Base-by-base conservation (phyloP, 1,140 invertebrate species). In the Orius insidiosus region DNA sequence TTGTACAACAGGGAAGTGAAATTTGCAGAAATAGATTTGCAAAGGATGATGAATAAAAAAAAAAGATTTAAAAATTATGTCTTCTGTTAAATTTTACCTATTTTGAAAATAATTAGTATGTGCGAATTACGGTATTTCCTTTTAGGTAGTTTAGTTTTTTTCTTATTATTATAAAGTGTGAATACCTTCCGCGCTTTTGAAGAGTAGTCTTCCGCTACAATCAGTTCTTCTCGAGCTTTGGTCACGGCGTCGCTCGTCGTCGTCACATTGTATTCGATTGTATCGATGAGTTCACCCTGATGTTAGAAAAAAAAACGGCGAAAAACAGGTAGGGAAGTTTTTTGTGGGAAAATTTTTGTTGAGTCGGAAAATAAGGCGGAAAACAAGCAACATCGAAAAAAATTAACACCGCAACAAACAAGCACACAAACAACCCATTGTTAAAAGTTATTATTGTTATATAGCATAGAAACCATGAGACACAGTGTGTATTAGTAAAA, bases 241-340 rank as follows among this genome's bases (percentile, higher is more conserved):
- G 77, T 75, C 53, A 92, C 79, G 67, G 83, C 84, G 63, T 89
- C 80, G 53, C 60, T 62, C 49, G 84, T 77, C 61, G 80, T 72
- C 54, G 77, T 74, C 41, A 93, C 86, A 66, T 90, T 84, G 68
- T 84, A 83, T 68, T 93, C 87, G 64, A 93, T 87, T 58, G 82
- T 68, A 68, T 92, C 85, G 57, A 92, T 76, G 73, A 90, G 78
- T 68, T 92, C 86, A 59, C 86, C 86, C 85, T 93, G 63, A 45
- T 39, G 45, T 57, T 60, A 52, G 51, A 31, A 37, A 24, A 53
- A 41, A 37, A 14, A 18, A 19, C 35, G 42, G 36, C 31, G 15
- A 52, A 39, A 35, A 13, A 15, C 11, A 35, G 41, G 34, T 37
- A 32, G 9, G 9, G 19, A 31, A 40, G 9, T 13, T 18, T 5